Evolutionary conservation across 2,797 vertebrate species (phyloP), one percentile per base, ranked within the genome.

Genomic region (Heliangelus exortis): DNA sequence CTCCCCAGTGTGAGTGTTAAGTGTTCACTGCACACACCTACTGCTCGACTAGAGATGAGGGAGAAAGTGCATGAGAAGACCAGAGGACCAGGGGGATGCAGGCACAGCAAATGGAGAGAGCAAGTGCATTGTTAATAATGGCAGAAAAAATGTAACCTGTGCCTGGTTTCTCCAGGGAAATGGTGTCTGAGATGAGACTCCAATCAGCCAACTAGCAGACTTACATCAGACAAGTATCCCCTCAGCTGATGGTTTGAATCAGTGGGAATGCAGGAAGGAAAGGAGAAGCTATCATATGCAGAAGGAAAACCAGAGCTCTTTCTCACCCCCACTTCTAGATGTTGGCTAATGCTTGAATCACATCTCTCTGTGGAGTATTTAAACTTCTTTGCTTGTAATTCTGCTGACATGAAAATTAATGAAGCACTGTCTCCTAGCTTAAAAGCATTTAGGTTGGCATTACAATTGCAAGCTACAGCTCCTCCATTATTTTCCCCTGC

Each of bases 401-500:
- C 74, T 88, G 89, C 93, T 88, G 96, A 93, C 87, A 55, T 50
- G 92, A 92, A 89, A 94, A 93, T 69, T 85, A 94, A 95, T 84
- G 93, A 88, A 96, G 83, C 85, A 41, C 77, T 8, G 9, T 86
- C 71, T 92, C 83, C 74, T 19, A 51, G 79, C 95, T 94, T 95
- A 94, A 96, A 96, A 90, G 93, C 95, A 63, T 94, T 94, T 66
- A 61, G 82, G 91, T 29, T 91, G 94, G 89, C 85, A 93, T 92
- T 77, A 45, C 74, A 91, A 83, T 73, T 43, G 51, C 92, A 61
- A 92, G 91, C 94, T 82, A 74, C 84, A 91, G 89, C 93, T 93
- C 67, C 90, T 92, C 87, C 84, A 71, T 91, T 95, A 92, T 73
- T 92, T 74, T 39, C 43, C 93, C 90, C 92, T 66, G 80, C 92